phyloP scores from a whole-genome alignment of 2,797 vertebrate species.

The Rousettus madagascariensis region DNA sequence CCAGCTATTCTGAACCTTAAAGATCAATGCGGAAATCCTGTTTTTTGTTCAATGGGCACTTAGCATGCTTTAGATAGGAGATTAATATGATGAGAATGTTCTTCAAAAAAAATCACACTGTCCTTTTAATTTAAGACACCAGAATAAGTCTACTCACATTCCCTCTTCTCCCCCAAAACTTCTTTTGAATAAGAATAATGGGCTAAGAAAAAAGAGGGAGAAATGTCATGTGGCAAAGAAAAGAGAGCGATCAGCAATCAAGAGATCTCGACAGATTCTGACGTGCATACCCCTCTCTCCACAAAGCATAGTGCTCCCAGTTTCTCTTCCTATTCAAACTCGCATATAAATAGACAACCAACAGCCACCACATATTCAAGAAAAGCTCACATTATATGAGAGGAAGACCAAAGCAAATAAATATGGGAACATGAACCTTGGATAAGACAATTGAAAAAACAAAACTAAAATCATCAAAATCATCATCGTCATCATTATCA shows the following conservation, averaged over 20 bases:
- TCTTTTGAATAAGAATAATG: not conserved
- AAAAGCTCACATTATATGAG: not conserved
- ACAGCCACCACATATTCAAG: not conserved
- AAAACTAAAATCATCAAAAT: not conserved
- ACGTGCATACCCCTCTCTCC: not conserved
- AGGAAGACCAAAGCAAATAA: not conserved
- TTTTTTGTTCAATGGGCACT: not conserved
- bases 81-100: not conserved
- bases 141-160: not conserved
- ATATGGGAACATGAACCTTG: not conserved
- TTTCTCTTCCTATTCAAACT: not conserved
- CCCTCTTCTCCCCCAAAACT: not conserved
- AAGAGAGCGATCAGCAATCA: not conserved
- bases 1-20: not conserved
- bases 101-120: not conserved
- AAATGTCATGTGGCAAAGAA: not conserved
- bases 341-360: not conserved
- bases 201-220: not conserved
- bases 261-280: not conserved
- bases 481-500: not conserved
- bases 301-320: not conserved
- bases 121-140: not conserved
- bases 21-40: not conserved
- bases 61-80: not conserved
- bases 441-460: not conserved